These are phyloP conservation scores for Drusus annulatus DNA, from an alignment of 1,140 invertebrate genomes.

Conservation along the genomic window DNA sequence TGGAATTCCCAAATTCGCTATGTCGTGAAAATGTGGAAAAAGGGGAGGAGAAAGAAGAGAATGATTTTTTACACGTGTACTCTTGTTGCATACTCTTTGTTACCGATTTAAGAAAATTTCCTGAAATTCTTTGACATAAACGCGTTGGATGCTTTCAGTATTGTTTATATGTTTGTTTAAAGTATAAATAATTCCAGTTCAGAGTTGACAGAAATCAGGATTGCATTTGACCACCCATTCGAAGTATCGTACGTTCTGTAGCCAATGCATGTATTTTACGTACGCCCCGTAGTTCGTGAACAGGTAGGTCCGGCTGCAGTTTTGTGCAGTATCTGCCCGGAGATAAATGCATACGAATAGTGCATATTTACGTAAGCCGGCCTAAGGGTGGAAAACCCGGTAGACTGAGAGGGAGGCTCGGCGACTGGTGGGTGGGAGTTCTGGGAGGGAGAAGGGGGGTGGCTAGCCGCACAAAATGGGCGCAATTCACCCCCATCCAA, in stretches of 20 bases:
- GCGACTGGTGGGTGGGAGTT: background rate
- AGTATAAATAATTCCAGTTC: background rate
- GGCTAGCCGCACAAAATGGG: conserved; percentile 44
- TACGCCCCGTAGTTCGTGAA: background rate
- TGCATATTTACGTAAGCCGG: conserved; percentile 57
- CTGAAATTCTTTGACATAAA: too few species aligned
- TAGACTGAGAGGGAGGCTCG: background rate
- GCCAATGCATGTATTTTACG: conserved; percentile 12
- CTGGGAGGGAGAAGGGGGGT: background rate
- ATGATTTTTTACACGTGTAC: too few species aligned
- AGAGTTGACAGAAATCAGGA: background rate
- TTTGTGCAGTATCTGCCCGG: conserved; percentile 55
- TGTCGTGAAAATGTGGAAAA: too few species aligned
- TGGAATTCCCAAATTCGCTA: too few species aligned
- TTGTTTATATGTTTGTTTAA: background rate
- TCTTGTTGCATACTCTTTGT: too few species aligned
- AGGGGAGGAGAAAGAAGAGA: too few species aligned
- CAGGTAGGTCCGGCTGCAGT: conserved; percentile 45
- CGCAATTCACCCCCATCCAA: conserved; percentile 7
- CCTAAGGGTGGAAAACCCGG: background rate
- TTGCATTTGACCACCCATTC: conserved; percentile 9
- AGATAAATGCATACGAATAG: conserved; percentile 55
- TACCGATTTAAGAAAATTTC: too few species aligned
- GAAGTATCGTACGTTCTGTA: background rate
- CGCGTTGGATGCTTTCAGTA: too few species aligned